A percentile compares a stretch with the other conserved stretches of the same genome.
Evolutionary conservation across 2,888 invertebrate species (phyloP).

Genomic region (Rotaria macrura): DNA sequence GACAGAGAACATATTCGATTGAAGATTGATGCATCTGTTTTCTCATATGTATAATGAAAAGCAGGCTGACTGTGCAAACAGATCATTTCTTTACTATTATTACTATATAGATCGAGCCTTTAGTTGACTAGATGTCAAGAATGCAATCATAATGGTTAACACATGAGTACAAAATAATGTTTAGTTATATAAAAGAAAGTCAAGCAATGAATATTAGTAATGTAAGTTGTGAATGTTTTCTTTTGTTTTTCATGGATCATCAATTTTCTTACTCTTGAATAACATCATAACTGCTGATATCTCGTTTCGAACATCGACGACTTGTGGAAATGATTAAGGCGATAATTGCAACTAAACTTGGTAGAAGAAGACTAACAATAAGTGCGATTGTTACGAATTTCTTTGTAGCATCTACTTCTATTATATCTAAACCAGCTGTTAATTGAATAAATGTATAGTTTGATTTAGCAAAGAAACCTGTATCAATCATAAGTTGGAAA

Average conservation of each 20-base stretch:
- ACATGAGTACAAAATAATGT: too few relatives aligned
- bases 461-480: neutral
- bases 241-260: neutral
- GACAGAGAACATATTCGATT: too few relatives aligned
- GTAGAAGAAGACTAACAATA: neutral
- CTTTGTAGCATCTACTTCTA: neutral
- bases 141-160: too few relatives aligned
- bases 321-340: neutral
- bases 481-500: neutral
- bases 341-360: neutral
- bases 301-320: neutral
- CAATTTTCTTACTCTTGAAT: neutral
- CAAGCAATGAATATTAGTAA: neutral
- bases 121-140: too few relatives aligned
- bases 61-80: too few relatives aligned
- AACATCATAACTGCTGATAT: neutral
- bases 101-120: too few relatives aligned
- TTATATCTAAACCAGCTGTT: neutral
- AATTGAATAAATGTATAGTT: slow-evolving; percentile 17
- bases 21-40: too few relatives aligned
- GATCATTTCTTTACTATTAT: too few relatives aligned
- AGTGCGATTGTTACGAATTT: slow-evolving; percentile 7
- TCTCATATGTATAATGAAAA: too few relatives aligned
- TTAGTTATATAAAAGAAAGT: too few relatives aligned
- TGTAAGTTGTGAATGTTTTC: neutral